phyloP scores from a whole-genome alignment of 2,888 invertebrate species.

The Margaritifera margaritifera region DNA sequence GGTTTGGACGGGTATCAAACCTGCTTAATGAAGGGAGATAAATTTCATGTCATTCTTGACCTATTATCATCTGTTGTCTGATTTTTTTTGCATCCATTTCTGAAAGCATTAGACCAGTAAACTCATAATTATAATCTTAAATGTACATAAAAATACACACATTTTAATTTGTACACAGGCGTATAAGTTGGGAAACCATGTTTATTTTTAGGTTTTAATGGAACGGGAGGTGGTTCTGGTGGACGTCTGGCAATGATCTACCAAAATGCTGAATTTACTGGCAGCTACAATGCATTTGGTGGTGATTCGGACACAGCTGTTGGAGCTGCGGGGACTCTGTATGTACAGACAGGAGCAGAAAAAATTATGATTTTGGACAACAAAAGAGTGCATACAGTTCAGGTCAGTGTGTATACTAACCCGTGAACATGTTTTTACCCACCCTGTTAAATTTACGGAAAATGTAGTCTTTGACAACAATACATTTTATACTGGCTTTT shows the following conservation, averaged over 20 bases:
- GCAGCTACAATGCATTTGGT: conserved; percentile 40
- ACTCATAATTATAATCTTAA: too few species aligned
- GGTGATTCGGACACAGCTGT: conserved; percentile 35
- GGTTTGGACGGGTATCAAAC: too few species aligned
- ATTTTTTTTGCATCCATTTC: too few species aligned
- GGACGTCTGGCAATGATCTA: conserved; percentile 49
- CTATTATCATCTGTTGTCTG: too few species aligned
- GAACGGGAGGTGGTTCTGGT: conserved; percentile 49
- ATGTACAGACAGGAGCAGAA: conserved; percentile 21
- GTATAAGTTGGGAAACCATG: background rate
- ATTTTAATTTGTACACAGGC: background rate
- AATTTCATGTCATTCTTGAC: too few species aligned
- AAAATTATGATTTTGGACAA: conserved; percentile 36
- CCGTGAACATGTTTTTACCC: too few species aligned
- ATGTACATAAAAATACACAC: too few species aligned
- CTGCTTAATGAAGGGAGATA: too few species aligned
- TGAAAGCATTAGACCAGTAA: too few species aligned
- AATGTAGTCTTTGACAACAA: too few species aligned
- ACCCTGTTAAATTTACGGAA: too few species aligned
- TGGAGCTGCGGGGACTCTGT: conserved; percentile 59
- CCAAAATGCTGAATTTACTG: conserved; percentile 46
- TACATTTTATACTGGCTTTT: too few species aligned
- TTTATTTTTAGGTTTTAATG: conserved; percentile 21
- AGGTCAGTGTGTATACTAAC: conserved; percentile 15
- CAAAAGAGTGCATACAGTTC: conserved; percentile 22